These are phyloP conservation scores for Triplophysa siluroides DNA, from an alignment of 2,113 vertebrate genomes.

Conservation along the genomic window DNA sequence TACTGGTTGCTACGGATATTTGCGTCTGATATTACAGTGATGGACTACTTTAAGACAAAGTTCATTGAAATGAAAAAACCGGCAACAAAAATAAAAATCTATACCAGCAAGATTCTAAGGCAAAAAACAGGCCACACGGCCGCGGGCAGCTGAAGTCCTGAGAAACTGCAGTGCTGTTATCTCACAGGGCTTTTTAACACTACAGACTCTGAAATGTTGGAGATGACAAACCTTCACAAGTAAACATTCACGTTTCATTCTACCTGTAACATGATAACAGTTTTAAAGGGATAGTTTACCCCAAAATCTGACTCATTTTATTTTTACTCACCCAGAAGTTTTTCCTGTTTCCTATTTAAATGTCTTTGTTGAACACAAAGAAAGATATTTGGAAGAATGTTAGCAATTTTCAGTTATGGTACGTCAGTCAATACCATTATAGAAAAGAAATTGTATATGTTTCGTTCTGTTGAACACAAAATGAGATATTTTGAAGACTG, in stretches of 20 bases:
- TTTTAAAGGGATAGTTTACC: too few relatives aligned
- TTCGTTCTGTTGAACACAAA: background rate
- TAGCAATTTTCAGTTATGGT: too few relatives aligned
- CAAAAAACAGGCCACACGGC: background rate
- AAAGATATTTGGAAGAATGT: too few relatives aligned
- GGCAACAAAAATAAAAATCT: background rate
- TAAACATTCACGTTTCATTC: background rate
- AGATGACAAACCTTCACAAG: background rate
- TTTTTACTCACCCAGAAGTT: background rate
- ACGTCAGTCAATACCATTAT: too few relatives aligned
- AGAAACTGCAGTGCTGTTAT: constrained; percentile 30
- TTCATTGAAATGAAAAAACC: too few relatives aligned
- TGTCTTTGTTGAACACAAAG: too few relatives aligned
- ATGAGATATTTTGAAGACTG: too few relatives aligned
- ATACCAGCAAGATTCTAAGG: constrained; percentile 6
- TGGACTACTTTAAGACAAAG: constrained; percentile 17
- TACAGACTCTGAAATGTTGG: constrained; percentile 19
- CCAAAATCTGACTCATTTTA: too few relatives aligned
- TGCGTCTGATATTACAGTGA: background rate
- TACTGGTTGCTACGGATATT: background rate
- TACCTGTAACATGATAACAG: background rate
- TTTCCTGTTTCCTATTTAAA: too few relatives aligned
- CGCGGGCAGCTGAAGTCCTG: constrained; percentile 27
- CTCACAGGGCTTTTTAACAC: background rate
- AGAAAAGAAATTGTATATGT: too few relatives aligned